These are phyloP conservation scores for Nothocercus nigrocapillus DNA, from an alignment of 2,113 vertebrate genomes.

Conservation along the genomic window DNA sequence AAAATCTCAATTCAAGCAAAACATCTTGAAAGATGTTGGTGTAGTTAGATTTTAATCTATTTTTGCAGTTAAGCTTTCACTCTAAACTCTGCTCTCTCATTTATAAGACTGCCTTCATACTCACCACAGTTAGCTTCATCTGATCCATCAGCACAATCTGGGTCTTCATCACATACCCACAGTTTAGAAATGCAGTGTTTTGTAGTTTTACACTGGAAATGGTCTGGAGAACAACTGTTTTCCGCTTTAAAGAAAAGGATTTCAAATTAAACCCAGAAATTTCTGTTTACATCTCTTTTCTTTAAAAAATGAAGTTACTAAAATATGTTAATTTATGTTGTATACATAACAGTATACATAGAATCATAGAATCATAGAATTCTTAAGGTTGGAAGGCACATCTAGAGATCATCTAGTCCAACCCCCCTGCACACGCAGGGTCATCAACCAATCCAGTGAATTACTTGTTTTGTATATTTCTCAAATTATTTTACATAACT, in stretches of 20 bases:
- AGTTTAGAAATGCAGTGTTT: slow-evolving; percentile 98
- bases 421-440: too few species aligned
- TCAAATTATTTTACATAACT: not conserved
- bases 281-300: not conserved
- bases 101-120: slow-evolving; percentile 51
- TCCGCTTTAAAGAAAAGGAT: slow-evolving; percentile 83
- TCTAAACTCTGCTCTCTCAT: not conserved
- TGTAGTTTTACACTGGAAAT: slow-evolving; percentile 97
- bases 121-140: slow-evolving; percentile 97
- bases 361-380: too few species aligned
- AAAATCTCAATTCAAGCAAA: not conserved
- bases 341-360: not conserved
- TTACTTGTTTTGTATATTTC: not conserved
- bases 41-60: not conserved
- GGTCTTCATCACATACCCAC: slow-evolving; percentile 98
- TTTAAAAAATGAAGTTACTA: not conserved
- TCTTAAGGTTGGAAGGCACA: too few species aligned
- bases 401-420: too few species aligned
- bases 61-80: not conserved
- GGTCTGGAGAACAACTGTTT: slow-evolving; percentile 97
- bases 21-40: not conserved
- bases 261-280: not conserved
- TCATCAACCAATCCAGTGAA: not conserved
- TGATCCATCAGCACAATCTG: slow-evolving; percentile 96
- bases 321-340: not conserved